phyloP scores from a whole-genome alignment of 1,140 invertebrate genomes.

The Scaptomyza pallida region DNA sequence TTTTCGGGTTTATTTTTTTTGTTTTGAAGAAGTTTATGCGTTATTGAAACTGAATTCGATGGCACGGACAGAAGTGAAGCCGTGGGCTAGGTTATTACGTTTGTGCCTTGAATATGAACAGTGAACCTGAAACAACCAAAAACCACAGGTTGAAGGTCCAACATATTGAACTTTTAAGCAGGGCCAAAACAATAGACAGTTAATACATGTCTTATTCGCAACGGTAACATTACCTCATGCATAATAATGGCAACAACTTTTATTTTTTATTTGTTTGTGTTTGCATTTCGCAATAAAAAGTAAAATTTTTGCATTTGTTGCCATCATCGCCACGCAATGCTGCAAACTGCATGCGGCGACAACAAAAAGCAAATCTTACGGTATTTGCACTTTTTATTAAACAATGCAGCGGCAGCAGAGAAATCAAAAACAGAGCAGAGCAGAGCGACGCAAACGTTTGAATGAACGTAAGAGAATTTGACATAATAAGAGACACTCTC shows the following conservation, averaged over 20 bases:
- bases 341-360: slow-evolving; percentile 26
- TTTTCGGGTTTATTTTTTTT: slow-evolving; percentile 41
- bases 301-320: slow-evolving; percentile 61
- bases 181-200: slow-evolving; percentile 18
- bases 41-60: slow-evolving; percentile 41
- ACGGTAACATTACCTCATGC: slow-evolving; percentile 53
- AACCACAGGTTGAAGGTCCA: slow-evolving; percentile 36
- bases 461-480: slow-evolving; percentile 27
- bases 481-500: slow-evolving; percentile 21
- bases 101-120: slow-evolving; percentile 65
- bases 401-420: slow-evolving; percentile 49
- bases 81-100: slow-evolving; percentile 35
- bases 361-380: slow-evolving; percentile 59
- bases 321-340: slow-evolving; percentile 35
- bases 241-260: slow-evolving; percentile 49
- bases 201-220: neutral
- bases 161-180: slow-evolving; percentile 40
- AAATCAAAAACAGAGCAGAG: neutral
- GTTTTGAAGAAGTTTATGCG: slow-evolving; percentile 42
- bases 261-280: slow-evolving; percentile 12
- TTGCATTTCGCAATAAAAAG: slow-evolving; percentile 72
- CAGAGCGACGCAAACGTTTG: slow-evolving; percentile 16
- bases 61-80: slow-evolving; percentile 22
- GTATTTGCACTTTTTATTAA: slow-evolving; percentile 80
- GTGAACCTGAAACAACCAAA: slow-evolving; percentile 45